Evolutionary conservation across 2,888 invertebrate species (phyloP), one percentile per base, ranked within the genome.

Genomic region (Archips xylosteana): DNA sequence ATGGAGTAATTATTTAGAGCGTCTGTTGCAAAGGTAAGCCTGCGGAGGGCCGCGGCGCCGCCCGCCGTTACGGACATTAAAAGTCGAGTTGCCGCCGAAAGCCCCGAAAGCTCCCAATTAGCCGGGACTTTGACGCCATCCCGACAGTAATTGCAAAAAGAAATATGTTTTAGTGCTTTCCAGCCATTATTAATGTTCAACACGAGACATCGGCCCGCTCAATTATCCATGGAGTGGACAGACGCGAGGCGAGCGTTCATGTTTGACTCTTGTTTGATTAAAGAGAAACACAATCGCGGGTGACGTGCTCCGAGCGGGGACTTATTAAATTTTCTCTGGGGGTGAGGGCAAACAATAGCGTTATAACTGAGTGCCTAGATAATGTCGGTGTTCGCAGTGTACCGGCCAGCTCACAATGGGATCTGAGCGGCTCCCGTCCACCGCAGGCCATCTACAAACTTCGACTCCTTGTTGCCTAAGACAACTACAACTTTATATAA

Each of bases 101-200:
- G 70, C 74, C 75, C 63, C 88, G 87, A 92, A 92, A 92, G 90
- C 91, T 88, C 86, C 91, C 90, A 94, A 94, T 93, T 92, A 94
- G 91, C 90, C 80, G 81, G 87, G 89, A 91, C 89, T 92, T 91
- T 89, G 89, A 89, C 85, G 87, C 87, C 83, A 81, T 83, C 81
- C 84, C 81, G 81, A 79, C 83, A 84, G 87, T 89, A 89, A 91
- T 92, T 91, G 88, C 87, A 83, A 88, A 91, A 91, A 90, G 87
- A 92, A 92, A 90, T 89, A 89, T 88, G 87, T 87, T 89, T 87
- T 84, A 87, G 85, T 87, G 83, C 83, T 86, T 85, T 82, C 77
- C 76, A 80, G 78, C 85, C 88, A 89, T 90, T 89, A 90, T 90
- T 88, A 87, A 87, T 87, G 84, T 79, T 75, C 76, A 76, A 76